Base-by-base conservation (phyloP, 1,140 invertebrate species). In the Latrodectus geometricus region DNA sequence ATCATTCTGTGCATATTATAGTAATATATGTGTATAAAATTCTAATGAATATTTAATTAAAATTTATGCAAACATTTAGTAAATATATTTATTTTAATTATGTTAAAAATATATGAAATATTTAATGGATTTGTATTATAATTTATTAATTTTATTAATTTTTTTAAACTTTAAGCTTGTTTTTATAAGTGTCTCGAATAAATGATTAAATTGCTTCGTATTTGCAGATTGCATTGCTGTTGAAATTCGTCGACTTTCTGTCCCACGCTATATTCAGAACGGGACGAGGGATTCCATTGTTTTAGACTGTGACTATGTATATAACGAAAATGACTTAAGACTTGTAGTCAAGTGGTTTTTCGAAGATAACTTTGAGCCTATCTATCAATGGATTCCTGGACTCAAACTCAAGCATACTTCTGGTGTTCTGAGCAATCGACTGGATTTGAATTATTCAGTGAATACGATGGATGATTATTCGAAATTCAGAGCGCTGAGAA, bases 321-420 rank as follows among this genome's bases (percentile, higher is more conserved):
- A 93, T 15, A 89, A 92, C 48, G 91, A 92, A 23, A 94, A 94
- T 66, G 91, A 90, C 14, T 72, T 77, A 9, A 81, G 93, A 73
- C 91, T 96, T 8, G 95, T 96, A 23, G 93, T 96, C 66, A 95
- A 96, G 91, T 96, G 95, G 95, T 96, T 93, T 90, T 94, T 95
- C 89, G 94, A 95, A 89, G 92, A 94, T 73, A 91, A 92, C 82
- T 92, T 93, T 0, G 91, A 93, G 74, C 92, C 93, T 15, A 94
- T 95, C 9, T 96, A 96, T 90, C 95, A 96, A 90, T 96, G 95
- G 95, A 95, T 96, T 92, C 92, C 93, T 20, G 90, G 91, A 9
- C 89, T 92, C 21, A 92, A 93, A 80, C 88, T 78, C 81, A 95
- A 95, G 4, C 93, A 94, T 89, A 94, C 93, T 70, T 90, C 93